phyloP scores from a whole-genome alignment of 2,113 vertebrate species.

The Pipra filicauda region DNA sequence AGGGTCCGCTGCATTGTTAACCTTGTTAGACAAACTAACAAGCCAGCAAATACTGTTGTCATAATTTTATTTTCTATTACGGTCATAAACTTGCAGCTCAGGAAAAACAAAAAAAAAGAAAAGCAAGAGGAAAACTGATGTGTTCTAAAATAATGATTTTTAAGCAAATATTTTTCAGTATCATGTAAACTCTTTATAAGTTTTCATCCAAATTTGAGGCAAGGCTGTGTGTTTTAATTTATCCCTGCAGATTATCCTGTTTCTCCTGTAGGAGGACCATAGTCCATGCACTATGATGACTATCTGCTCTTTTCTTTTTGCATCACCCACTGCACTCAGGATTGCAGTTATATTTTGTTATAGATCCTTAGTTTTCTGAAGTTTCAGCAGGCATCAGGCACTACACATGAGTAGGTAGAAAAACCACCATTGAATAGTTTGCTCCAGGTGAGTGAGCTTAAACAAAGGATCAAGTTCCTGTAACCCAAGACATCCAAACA shows the following conservation, averaged over 20 bases:
- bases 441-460: not conserved
- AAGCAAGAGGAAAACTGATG: not conserved
- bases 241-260: not conserved
- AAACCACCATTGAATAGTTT: not conserved
- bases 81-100: not conserved
- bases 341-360: not conserved
- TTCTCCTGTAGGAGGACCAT: not conserved
- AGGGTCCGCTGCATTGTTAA: not conserved
- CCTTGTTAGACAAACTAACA: not conserved
- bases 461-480: not conserved
- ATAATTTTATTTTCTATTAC: not conserved
- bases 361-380: not conserved
- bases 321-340: not conserved
- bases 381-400: not conserved
- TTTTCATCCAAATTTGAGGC: not conserved
- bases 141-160: not conserved
- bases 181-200: not conserved
- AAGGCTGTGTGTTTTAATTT: not conserved
- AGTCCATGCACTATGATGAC: not conserved
- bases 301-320: not conserved
- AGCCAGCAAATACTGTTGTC: not conserved
- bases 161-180: not conserved
- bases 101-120: not conserved
- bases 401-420: not conserved
- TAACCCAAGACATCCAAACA: not conserved